Evolutionary conservation across 2,888 invertebrate genomes (phyloP), one percentile per base, ranked within the genome.

Genomic region (Megamerina dolium): DNA sequence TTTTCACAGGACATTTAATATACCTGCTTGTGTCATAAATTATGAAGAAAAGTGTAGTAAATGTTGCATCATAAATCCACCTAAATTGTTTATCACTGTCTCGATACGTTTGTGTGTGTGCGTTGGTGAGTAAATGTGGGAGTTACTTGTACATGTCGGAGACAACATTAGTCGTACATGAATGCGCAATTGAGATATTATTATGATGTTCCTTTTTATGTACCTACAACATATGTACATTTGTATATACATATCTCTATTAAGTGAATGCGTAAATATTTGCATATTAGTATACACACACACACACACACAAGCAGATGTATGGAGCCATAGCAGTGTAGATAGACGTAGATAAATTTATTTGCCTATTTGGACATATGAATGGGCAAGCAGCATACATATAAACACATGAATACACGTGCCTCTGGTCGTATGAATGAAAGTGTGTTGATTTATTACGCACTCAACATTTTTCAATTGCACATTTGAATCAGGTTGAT

Each of bases 21-120:
- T 54, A 54, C 54, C 54, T 56, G 55, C 45, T 47, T 51, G 45
- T 30, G 31, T 53, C 51, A 51, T 54, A 56, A 56, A 56, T 56
- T 52, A 54, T 49, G 43, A 29, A 32, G 35, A 39, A 43, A 41
- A 35, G 29, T 51, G 42, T 45, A 46, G 52, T 49, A 51, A 55
- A 54, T 53, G 54, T 49, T 50, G 41, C 43, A 42, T 51, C 46
- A 54, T 55, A 55, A 54, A 55, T 55, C 52, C 49, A 46, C 49
- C 49, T 48, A 54, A 54, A 55, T 54, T 50, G 54, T 52, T 52
- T 54, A 53, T 53, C 48, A 52, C 49, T 51, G 32, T 44, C 18
- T 3, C 29, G 38, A 36, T 39, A 23, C 10, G 23, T 23, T 8
- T 10, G n/a, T n/a, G n/a, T n/a, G n/a, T n/a, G n/a, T n/a, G n/a